These are phyloP conservation scores for Lepidochrysops patricia DNA, from an alignment of 2,888 invertebrate genomes.

Conservation along the genomic window DNA sequence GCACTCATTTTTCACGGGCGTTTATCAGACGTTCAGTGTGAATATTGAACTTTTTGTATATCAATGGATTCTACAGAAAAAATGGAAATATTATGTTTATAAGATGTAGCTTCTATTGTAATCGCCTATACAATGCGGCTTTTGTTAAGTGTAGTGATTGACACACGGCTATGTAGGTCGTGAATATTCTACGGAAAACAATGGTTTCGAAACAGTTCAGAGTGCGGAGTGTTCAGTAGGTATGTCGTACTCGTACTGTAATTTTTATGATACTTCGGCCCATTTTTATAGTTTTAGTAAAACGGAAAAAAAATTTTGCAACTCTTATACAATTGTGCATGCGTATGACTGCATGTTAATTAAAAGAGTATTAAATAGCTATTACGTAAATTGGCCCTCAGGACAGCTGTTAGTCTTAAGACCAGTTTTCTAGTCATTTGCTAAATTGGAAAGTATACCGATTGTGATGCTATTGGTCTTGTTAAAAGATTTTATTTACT, in stretches of 20 bases:
- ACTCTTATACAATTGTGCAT: too few relatives aligned
- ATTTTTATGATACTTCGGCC: neutral
- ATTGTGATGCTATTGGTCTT: slow-evolving; percentile 31
- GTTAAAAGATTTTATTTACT: slow-evolving; percentile 22
- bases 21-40: too few relatives aligned
- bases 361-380: neutral
- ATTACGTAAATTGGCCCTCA: neutral
- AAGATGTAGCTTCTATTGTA: neutral
- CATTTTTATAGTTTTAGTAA: neutral
- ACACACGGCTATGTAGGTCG: slow-evolving; percentile 25
- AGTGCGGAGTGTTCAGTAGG: neutral
- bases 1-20: too few relatives aligned
- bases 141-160: slow-evolving; percentile 15
- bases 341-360: too few relatives aligned
- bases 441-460: slow-evolving; percentile 37
- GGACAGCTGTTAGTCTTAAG: neutral
- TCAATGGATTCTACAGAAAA: neutral
- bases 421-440: slow-evolving; percentile 55
- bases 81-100: neutral
- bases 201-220: slow-evolving; percentile 13
- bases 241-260: neutral
- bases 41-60: too few relatives aligned
- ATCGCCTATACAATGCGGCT: slow-evolving; percentile 2
- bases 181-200: slow-evolving; percentile 27
- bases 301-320: too few relatives aligned